phyloP scores from a whole-genome alignment of 2,797 vertebrate species.

The Nyctalus aviator region DNA sequence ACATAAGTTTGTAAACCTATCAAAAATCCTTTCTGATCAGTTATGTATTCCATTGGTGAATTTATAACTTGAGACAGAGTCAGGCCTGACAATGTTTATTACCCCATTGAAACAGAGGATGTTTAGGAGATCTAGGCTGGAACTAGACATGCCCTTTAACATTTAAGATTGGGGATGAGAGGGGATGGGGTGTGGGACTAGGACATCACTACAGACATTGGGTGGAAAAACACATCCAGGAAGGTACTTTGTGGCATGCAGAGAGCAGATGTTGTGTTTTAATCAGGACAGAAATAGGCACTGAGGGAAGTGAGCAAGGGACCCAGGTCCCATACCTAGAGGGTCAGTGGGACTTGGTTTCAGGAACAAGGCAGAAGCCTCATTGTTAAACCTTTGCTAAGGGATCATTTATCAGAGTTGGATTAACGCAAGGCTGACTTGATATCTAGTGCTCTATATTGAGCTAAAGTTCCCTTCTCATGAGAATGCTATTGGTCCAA shows the following conservation, averaged over 20 bases:
- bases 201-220: background rate
- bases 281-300: constrained; percentile 13
- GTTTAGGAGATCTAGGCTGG: background rate
- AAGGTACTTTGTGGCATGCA: background rate
- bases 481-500: background rate
- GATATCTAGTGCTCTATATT: constrained; percentile 33
- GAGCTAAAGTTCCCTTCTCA: constrained; percentile 62
- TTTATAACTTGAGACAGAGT: constrained; percentile 1
- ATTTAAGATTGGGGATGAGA: background rate
- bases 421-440: constrained; percentile 21
- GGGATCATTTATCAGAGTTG: constrained; percentile 56
- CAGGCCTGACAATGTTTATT: background rate
- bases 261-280: background rate
- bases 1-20: background rate
- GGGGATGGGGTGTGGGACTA: background rate
- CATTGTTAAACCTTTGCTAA: constrained; percentile 47
- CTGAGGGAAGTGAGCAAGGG: background rate
- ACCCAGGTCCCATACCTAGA: constrained; percentile 40
- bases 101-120: background rate
- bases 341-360: constrained; percentile 64
- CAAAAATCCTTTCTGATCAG: background rate
- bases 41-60: background rate
- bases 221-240: background rate
- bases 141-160: background rate
- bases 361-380: constrained; percentile 52